Conservation (phyloP, 2,113 vertebrate genomes). For the Dascyllus trimaculatus region DNA sequence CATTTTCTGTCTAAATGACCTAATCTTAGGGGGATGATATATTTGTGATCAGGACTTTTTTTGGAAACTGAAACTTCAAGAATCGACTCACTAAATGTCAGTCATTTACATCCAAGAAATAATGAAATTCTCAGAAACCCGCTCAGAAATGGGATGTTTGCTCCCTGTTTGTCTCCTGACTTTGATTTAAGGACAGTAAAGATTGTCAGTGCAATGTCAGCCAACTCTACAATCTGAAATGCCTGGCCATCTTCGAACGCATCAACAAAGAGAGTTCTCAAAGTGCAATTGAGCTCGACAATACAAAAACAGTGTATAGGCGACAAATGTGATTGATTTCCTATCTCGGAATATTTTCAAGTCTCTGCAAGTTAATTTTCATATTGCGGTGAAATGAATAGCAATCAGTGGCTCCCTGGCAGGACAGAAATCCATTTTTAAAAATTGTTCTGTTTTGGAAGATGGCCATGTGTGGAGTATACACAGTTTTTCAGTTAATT, state of each 20-base stretch:
- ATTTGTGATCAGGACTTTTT: no score
- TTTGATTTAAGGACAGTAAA: neutral
- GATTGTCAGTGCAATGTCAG: slow-evolving; percentile 1
- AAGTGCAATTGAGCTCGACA: slow-evolving; percentile 18
- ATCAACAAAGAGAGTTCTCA: slow-evolving; percentile 5
- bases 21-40: no score
- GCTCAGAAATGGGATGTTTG: neutral
- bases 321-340: slow-evolving; percentile 22
- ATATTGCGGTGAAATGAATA: slow-evolving; percentile 27
- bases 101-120: neutral
- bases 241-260: neutral
- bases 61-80: neutral
- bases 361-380: slow-evolving; percentile 26
- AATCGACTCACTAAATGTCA: neutral
- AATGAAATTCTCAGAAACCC: neutral
- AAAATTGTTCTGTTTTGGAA: slow-evolving; percentile 9
- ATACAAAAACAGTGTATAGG: neutral
- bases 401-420: slow-evolving; percentile 25
- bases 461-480: neutral
- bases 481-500: neutral
- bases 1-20: neutral
- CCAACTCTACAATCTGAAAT: neutral
- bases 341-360: slow-evolving; percentile 27
- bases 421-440: slow-evolving; percentile 30
- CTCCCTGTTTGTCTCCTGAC: neutral